Base-by-base conservation (phyloP, 2,113 vertebrate genomes). In the Anoplopoma fimbria region DNA sequence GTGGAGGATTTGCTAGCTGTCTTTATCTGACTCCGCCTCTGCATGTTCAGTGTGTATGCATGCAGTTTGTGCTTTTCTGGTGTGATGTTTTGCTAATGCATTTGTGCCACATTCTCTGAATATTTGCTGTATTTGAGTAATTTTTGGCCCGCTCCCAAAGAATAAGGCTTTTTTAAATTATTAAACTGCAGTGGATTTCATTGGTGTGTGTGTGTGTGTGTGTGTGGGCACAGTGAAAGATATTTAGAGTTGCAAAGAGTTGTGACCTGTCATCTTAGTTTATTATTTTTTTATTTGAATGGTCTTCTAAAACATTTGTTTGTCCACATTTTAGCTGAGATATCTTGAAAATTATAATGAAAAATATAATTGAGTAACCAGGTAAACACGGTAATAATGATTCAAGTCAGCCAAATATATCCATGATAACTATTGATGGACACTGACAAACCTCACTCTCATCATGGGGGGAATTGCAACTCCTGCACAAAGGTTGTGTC, bases 21-120 rank as follows among this genome's bases (percentile, higher is more conserved):
- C 36, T 70, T 21, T 80, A n/a, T 51, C 71, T 45, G 47, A 67
- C 29, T 79, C 29, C 79, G 42, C 55, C 74, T 69, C 65, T 74
- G 75, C 68, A 81, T 84, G 70, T 68, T 15, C 29, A 69, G 31
- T 42, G 55, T 64, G 27, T 42, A 9, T 53, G 65, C 53, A 79
- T 77, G 21, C 55, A 69, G 38, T 81, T 58, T 71, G 79, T 76
- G 70, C 31, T 2, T 65, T 19, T 62, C 45, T 71, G 57, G 25
- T 69, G 12, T 67, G 1, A 9, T 61, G 7, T 49, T 57, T 27
- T 58, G 10, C 47, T 13, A 21, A 40, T 55, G 21, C 38, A 36
- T 67, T 27, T 6, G 23, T 61, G 25, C 1, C 21, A 40, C 29
- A 9, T 4, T 58, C 47, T 45, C 25, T 29, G 29, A 6, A 17